Evolutionary conservation across 2,797 vertebrate species (phyloP).

Genomic region (Gobionotothen gibberifrons): DNA sequence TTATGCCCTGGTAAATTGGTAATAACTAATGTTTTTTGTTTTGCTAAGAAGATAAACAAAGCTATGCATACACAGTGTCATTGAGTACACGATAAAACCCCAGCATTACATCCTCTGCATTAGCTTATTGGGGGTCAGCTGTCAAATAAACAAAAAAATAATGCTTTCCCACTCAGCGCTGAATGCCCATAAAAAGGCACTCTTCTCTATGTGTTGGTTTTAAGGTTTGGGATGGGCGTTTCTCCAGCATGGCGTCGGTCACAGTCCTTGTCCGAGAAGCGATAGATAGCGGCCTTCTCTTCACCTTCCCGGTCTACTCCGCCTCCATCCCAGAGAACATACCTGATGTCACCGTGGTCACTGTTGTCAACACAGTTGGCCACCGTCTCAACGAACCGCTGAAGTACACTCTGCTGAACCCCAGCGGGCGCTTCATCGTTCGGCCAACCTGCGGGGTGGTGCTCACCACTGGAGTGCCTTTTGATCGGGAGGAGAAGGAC

Average conservation of each 20-base stretch:
- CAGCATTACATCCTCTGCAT: constrained; percentile 5
- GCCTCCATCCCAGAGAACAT: constrained; percentile 90
- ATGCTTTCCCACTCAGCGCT: not conserved
- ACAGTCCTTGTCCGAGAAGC: constrained; percentile 92
- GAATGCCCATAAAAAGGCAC: not conserved
- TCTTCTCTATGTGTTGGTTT: constrained; percentile 13
- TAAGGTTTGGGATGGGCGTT: constrained; percentile 88
- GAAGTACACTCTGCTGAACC: constrained; percentile 92
- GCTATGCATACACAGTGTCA: constrained; percentile 6
- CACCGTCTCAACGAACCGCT: constrained; percentile 94
- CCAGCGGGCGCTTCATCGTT: constrained; percentile 89
- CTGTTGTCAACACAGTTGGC: constrained; percentile 90
- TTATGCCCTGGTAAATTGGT: not conserved
- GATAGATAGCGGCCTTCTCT: constrained; percentile 89
- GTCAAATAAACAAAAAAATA: constrained; percentile 4
- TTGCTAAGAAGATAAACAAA: constrained; percentile 19
- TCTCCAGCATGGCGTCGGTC: constrained; percentile 86
- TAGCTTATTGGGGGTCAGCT: constrained; percentile 9
- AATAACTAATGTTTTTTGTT: not conserved
- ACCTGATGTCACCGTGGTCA: constrained; percentile 85
- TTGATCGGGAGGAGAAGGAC: constrained; percentile 92
- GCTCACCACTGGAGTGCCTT: constrained; percentile 90
- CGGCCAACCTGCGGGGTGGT: constrained; percentile 93
- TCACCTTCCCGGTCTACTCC: constrained; percentile 88
- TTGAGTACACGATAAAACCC: not conserved